These are phyloP conservation scores for Endotricha flammealis DNA, from an alignment of 2,888 invertebrate genomes.

Conservation along the genomic window DNA sequence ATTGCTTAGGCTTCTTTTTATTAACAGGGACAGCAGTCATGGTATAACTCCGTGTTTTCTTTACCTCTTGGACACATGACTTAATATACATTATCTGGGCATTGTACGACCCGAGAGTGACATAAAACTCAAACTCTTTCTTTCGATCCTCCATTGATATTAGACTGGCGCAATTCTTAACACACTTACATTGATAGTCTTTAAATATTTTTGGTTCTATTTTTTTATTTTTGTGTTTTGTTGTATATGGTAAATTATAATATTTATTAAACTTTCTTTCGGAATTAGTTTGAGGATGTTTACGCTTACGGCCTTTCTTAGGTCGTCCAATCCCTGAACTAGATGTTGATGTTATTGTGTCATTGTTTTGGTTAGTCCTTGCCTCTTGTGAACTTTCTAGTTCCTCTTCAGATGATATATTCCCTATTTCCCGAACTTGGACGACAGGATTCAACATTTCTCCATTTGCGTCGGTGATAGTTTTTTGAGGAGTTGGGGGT, in stretches of 20 bases:
- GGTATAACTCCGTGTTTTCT: constrained; percentile 12
- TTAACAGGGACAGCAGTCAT: constrained; percentile 6
- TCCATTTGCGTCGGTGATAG: constrained; percentile 7
- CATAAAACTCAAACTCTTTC: constrained; percentile 12
- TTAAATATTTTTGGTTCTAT: constrained; percentile 10
- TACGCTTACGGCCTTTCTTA: constrained; percentile 12
- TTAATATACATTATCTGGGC: constrained; percentile 14
- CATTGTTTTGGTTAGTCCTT: no score
- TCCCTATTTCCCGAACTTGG: constrained; percentile 9
- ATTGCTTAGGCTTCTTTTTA: constrained; percentile 14
- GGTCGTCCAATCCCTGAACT: constrained; percentile 11
- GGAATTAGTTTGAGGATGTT: constrained; percentile 10
- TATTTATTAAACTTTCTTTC: constrained; percentile 12
- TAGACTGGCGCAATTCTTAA: constrained; percentile 10
- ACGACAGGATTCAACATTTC: constrained; percentile 8
- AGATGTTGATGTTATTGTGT: no score
- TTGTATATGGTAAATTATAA: constrained; percentile 11
- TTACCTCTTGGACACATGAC: constrained; percentile 10
- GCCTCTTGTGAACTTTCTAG: constrained; percentile 6
- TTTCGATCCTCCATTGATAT: constrained; percentile 13
- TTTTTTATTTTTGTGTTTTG: constrained; percentile 10
- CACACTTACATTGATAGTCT: constrained; percentile 13
- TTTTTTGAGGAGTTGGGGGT: constrained; percentile 10
- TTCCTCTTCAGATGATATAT: constrained; percentile 11
- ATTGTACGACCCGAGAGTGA: constrained; percentile 13